These are phyloP conservation scores for Eupithecia vulgata DNA, from an alignment of 2,888 invertebrate species.

Conservation along the genomic window DNA sequence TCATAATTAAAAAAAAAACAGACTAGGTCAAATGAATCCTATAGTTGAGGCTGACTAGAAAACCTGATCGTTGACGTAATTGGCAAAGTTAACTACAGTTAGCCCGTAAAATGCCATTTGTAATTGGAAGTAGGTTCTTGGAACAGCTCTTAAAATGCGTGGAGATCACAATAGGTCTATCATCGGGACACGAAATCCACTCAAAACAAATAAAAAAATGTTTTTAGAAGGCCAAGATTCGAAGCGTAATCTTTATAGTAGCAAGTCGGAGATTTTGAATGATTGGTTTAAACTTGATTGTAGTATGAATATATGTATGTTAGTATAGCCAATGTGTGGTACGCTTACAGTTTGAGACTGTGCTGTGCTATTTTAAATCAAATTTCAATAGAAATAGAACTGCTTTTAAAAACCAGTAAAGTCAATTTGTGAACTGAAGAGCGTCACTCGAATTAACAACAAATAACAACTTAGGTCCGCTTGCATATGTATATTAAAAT, in stretches of 20 bases:
- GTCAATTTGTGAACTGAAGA: not conserved
- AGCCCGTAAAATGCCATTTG: not conserved
- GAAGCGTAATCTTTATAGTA: not conserved
- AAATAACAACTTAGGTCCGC: not conserved
- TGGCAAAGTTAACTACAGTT: not conserved
- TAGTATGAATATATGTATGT: not conserved
- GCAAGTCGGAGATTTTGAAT: not conserved
- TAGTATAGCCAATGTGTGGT: not conserved
- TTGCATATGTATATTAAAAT: not conserved
- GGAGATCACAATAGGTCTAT: too few species aligned
- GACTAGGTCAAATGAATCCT: not conserved
- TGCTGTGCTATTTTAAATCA: not conserved
- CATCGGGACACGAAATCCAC: too few species aligned
- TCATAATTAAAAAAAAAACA: not conserved
- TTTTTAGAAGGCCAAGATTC: not conserved
- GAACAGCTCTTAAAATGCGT: too few species aligned
- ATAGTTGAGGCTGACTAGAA: not conserved
- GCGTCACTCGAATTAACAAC: not conserved
- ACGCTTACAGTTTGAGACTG: constrained; percentile 1
- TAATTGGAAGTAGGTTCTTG: not conserved
- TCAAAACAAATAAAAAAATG: too few species aligned
- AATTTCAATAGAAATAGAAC: not conserved
- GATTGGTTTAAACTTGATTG: not conserved
- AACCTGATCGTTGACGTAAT: not conserved
- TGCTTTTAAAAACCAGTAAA: not conserved